Evolutionary conservation across 1,140 invertebrate species (phyloP).

Genomic region (Teleogryllus occipitalis): DNA sequence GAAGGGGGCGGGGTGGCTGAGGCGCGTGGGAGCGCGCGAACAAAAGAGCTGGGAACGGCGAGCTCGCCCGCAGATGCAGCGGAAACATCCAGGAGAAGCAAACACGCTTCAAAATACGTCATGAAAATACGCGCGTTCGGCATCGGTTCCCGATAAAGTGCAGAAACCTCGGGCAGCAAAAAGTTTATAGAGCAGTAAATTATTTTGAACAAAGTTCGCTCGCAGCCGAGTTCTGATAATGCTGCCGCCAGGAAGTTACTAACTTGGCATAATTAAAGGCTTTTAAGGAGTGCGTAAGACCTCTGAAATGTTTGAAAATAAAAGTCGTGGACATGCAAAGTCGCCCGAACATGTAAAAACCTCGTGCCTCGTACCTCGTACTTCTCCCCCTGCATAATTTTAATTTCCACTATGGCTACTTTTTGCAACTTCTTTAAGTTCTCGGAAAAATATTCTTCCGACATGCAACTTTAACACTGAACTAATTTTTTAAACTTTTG

Average conservation of each 20-base stretch:
- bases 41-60: background rate
- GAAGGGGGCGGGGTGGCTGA: no score
- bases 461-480: no score
- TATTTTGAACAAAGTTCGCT: background rate
- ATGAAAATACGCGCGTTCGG: background rate
- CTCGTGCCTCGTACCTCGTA: no score
- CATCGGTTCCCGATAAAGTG: background rate
- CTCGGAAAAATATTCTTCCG: no score
- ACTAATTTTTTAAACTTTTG: no score
- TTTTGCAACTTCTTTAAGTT: no score
- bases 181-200: conserved; percentile 5
- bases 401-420: no score
- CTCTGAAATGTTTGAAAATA: background rate
- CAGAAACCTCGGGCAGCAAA: conserved; percentile 3
- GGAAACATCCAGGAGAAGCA: background rate
- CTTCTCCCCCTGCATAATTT: no score
- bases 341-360: no score
- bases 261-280: background rate
- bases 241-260: background rate
- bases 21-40: background rate
- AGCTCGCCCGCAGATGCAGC: background rate
- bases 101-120: conserved; percentile 1
- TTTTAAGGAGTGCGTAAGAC: background rate
- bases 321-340: background rate
- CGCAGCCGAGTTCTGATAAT: background rate